Evolutionary conservation across 2,888 invertebrate species (phyloP).

Genomic region (Mantis religiosa): DNA sequence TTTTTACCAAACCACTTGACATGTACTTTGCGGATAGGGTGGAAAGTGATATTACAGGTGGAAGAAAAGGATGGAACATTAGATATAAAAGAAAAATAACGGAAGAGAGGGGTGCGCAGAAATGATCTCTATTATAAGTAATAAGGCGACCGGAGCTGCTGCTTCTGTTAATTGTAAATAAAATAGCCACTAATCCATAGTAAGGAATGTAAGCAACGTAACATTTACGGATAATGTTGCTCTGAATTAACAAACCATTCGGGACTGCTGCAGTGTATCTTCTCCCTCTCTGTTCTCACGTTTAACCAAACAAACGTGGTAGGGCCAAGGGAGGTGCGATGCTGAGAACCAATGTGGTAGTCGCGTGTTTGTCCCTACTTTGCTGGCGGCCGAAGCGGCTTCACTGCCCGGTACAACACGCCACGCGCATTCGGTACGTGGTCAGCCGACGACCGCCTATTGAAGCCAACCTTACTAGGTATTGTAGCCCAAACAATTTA

Average conservation of each 20-base stretch:
- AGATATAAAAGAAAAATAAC: too few species aligned
- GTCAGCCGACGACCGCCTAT: constrained; percentile 9
- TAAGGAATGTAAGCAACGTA: too few species aligned
- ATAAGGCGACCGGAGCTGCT: too few species aligned
- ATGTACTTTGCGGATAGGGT: too few species aligned
- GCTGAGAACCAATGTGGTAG: neutral
- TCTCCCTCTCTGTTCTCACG: neutral
- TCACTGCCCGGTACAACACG: neutral
- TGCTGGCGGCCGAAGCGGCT: neutral
- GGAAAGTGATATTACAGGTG: too few species aligned
- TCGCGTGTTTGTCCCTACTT: neutral
- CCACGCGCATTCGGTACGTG: neutral
- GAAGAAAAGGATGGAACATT: too few species aligned
- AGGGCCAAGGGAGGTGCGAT: neutral
- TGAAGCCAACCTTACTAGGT: neutral
- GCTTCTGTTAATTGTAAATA: too few species aligned
- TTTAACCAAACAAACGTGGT: neutral
- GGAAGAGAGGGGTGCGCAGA: too few species aligned
- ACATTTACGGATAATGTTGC: neutral
- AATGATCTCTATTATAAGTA: too few species aligned
- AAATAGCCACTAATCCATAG: too few species aligned
- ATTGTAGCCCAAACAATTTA: neutral
- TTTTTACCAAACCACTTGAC: too few species aligned
- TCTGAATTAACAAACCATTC: neutral
- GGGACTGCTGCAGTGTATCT: neutral